phyloP scores from a whole-genome alignment of 2,888 invertebrate genomes.

The Pseudoips prasinana region DNA sequence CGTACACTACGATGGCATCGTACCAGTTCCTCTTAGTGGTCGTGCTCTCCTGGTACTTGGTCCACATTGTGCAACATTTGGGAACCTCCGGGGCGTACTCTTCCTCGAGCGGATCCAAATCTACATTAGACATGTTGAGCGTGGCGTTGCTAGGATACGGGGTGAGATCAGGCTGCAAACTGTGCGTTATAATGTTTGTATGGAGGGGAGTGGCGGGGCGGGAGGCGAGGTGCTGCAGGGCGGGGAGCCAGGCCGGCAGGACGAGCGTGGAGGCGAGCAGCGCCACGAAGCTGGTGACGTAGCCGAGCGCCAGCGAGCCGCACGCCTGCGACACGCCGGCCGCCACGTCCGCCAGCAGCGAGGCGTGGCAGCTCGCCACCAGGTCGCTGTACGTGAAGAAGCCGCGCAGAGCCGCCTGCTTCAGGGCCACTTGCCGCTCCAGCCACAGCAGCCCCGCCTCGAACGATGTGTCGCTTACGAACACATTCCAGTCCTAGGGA shows the following conservation, averaged over 20 bases:
- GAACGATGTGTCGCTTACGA: slow-evolving; percentile 89
- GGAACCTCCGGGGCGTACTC: slow-evolving; percentile 24
- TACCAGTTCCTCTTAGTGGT: slow-evolving; percentile 37
- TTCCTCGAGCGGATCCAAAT: slow-evolving; percentile 24
- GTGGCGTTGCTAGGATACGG: slow-evolving; percentile 33
- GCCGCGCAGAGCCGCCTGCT: slow-evolving; percentile 87
- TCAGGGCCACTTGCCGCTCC: slow-evolving; percentile 87
- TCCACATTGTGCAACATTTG: slow-evolving; percentile 58
- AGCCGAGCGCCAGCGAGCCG: slow-evolving; percentile 31
- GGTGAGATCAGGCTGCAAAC: slow-evolving; percentile 20
- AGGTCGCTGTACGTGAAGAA: slow-evolving; percentile 93
- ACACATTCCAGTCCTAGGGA: slow-evolving; percentile 91
- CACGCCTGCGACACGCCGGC: slow-evolving; percentile 29
- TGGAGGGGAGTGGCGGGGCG: slow-evolving; percentile 20
- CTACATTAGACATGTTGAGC: slow-evolving; percentile 19
- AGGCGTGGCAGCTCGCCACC: slow-evolving; percentile 75
- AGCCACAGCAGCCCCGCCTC: slow-evolving; percentile 86
- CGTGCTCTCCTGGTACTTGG: slow-evolving; percentile 34
- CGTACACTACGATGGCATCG: slow-evolving; percentile 37
- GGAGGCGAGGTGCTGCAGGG: slow-evolving; percentile 24
- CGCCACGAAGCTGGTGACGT: slow-evolving; percentile 33
- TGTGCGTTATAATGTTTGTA: slow-evolving; percentile 29
- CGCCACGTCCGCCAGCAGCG: slow-evolving; percentile 51
- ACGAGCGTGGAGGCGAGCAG: slow-evolving; percentile 47
- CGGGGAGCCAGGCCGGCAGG: slow-evolving; percentile 33